Conservation (phyloP, 2,888 invertebrate species). For the Microctonus aethiopoides region DNA sequence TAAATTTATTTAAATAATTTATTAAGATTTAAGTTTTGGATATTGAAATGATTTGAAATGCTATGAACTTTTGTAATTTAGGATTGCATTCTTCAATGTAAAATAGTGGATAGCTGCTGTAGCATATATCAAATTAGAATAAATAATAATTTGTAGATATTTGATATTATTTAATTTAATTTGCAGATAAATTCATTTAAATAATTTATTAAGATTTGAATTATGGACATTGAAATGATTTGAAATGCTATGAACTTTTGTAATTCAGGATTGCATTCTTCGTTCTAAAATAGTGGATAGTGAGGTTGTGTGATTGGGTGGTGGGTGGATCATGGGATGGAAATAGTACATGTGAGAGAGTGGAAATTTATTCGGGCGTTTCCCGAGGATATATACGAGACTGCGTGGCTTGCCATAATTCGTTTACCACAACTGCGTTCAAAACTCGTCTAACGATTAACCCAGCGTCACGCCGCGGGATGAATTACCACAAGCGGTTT, state of each 20-base stretch:
- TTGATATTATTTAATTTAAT: too few species aligned
- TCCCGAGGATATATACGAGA: constrained; percentile 22
- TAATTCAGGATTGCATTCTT: neutral
- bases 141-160: too few species aligned
- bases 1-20: neutral
- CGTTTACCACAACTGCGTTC: constrained; percentile 33
- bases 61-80: neutral
- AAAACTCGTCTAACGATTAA: constrained; percentile 33
- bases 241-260: constrained; percentile 7
- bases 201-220: neutral
- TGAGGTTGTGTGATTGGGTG: neutral
- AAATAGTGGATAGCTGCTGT: neutral
- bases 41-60: neutral
- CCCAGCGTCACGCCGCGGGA: constrained; percentile 25
- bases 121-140: too few species aligned
- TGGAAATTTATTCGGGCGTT: constrained; percentile 29
- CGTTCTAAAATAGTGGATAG: neutral
- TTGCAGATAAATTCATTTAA: too few species aligned
- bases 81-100: neutral
- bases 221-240: neutral
- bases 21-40: neutral
- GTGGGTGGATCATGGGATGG: neutral
- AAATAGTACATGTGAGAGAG: neutral
- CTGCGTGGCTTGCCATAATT: constrained; percentile 28
- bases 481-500: constrained; percentile 25